Percentiles rank a stretch among this genome's conserved stretches.
These are phyloP conservation scores for Coreius guichenoti DNA, from an alignment of 2,797 vertebrate genomes.

Conservation along the genomic window DNA sequence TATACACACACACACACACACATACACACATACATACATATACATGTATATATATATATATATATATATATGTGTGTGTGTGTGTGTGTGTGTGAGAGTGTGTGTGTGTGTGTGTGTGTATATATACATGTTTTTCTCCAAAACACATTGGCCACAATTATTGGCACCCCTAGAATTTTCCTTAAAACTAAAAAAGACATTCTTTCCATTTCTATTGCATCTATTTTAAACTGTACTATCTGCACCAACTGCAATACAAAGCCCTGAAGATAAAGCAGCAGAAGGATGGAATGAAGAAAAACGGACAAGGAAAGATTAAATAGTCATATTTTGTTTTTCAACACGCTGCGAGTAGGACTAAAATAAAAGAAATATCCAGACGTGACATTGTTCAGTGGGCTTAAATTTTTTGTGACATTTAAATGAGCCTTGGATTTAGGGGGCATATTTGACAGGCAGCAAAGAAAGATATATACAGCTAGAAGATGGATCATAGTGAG, in stretches of 20 bases:
- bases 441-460: constrained; percentile 20
- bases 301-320: constrained; percentile 21
- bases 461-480: constrained; percentile 6
- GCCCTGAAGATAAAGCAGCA: constrained; percentile 3
- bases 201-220: not conserved
- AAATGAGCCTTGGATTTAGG: constrained; percentile 37
- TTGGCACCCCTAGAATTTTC: too few species aligned
- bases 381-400: not conserved
- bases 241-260: constrained; percentile 11
- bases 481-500: constrained; percentile 22
- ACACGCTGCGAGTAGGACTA: not conserved
- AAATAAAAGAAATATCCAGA: constrained; percentile 23
- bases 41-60: too few species aligned
- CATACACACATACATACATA: too few species aligned
- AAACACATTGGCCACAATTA: too few species aligned
- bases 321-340: constrained; percentile 9
- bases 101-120: too few species aligned
- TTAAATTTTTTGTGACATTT: constrained; percentile 27
- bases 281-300: not conserved
- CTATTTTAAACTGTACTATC: constrained; percentile 14
- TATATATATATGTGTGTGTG: too few species aligned
- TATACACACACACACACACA: too few species aligned
- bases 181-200: not conserved
- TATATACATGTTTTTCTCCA: too few species aligned
- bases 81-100: too few species aligned